Evolutionary conservation across 2,888 invertebrate species (phyloP).

Genomic region (Alitta virens): DNA sequence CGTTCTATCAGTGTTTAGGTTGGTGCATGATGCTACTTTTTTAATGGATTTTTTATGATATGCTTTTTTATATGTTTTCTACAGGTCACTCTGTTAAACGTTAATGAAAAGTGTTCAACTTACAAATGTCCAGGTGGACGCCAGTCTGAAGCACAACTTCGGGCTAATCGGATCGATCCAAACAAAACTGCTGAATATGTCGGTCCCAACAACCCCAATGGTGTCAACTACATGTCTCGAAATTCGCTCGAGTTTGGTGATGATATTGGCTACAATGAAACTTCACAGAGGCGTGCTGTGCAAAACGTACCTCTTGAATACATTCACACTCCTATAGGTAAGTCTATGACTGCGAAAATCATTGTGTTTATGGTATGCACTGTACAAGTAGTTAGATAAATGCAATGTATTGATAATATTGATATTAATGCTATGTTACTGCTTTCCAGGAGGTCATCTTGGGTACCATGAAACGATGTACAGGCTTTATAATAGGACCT

Average conservation of each 20-base stretch:
- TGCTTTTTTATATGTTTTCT: no score
- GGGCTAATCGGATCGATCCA: slow-evolving; percentile 10
- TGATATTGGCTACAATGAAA: slow-evolving; percentile 43
- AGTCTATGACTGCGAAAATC: no score
- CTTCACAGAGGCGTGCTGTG: slow-evolving; percentile 29
- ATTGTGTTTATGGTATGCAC: no score
- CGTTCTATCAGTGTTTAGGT: no score
- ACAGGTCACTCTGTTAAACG: not conserved
- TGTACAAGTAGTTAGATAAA: no score
- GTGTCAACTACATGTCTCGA: slow-evolving; percentile 38
- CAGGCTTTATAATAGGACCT: not conserved
- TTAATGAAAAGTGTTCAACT: not conserved
- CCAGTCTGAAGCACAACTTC: not conserved
- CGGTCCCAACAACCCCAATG: slow-evolving; percentile 24
- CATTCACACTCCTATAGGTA: slow-evolving; percentile 7
- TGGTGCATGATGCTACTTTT: no score
- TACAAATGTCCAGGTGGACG: not conserved
- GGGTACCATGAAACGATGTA: no score
- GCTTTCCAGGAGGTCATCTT: no score
- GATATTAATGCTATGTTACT: no score
- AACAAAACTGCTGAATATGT: slow-evolving; percentile 32
- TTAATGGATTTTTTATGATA: no score
- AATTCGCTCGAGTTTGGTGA: slow-evolving; percentile 46
- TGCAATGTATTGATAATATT: no score
- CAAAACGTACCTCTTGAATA: not conserved